These are phyloP conservation scores for Cherax quadricarinatus DNA, from an alignment of 1,140 invertebrate species.

Conservation along the genomic window DNA sequence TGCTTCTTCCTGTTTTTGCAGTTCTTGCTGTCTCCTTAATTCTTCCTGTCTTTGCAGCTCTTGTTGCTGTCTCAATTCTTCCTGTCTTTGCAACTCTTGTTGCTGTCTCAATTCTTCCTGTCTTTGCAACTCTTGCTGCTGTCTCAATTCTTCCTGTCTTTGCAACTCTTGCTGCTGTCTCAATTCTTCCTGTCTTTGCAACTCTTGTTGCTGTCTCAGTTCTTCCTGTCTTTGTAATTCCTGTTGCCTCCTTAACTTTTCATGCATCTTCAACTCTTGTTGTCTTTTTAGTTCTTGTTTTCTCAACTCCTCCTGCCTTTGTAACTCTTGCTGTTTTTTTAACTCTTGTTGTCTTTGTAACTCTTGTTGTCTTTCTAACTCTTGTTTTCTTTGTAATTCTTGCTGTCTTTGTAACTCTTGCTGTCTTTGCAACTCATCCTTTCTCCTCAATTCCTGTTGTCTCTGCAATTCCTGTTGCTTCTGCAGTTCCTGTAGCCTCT, in stretches of 20 bases:
- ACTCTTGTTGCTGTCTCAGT: slow-evolving; percentile 19
- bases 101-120: slow-evolving; percentile 35
- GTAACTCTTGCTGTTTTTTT: slow-evolving; percentile 38
- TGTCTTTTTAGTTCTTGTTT: slow-evolving; percentile 41
- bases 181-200: slow-evolving; percentile 25
- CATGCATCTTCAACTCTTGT: slow-evolving; percentile 27
- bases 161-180: slow-evolving; percentile 35
- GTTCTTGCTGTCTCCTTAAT: slow-evolving; percentile 1
- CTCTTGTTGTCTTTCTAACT: slow-evolving; percentile 33
- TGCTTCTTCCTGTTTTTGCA: slow-evolving; percentile 37
- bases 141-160: slow-evolving; percentile 20
- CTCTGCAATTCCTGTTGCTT: slow-evolving; percentile 27
- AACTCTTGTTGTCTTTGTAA: slow-evolving; percentile 23
- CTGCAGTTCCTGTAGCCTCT: slow-evolving; percentile 30
- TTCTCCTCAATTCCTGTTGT: slow-evolving; percentile 34
- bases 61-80: slow-evolving; percentile 27
- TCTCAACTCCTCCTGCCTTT: slow-evolving; percentile 24
- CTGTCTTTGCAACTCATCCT: slow-evolving; percentile 33
- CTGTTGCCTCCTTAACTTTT: slow-evolving; percentile 24
- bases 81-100: slow-evolving; percentile 34
- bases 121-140: slow-evolving; percentile 21
- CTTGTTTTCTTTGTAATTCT: slow-evolving; percentile 43
- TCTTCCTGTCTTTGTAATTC: slow-evolving; percentile 46
- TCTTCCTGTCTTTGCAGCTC: slow-evolving; percentile 33
- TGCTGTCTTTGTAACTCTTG: slow-evolving; percentile 23